Evolutionary conservation across 1,140 invertebrate genomes (phyloP), one percentile per base, ranked within the genome.

Genomic region (Zophobas morio): DNA sequence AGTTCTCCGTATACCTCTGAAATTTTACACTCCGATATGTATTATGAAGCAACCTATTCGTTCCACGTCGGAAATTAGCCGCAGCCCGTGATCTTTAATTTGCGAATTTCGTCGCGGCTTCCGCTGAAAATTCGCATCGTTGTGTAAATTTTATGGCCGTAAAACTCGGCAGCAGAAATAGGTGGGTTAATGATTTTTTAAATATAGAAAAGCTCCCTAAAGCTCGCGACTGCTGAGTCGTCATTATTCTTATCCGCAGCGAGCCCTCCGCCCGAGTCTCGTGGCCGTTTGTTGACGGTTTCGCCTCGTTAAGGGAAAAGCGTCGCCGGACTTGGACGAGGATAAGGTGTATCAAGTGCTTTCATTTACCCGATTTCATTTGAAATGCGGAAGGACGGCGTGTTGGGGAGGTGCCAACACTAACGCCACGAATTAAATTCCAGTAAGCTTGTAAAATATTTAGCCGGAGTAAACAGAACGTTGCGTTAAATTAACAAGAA

Each of bases 401-500:
- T 60, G 40, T 66, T 42, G 60, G 60, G 20, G 60, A 66, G 60
- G 60, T 66, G 60, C 8, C 60, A 66, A 42, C 20, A 20, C 60
- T n/a, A 66, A 66, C 60, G 42, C 37, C 60, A 42, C 60, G 60
- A 66, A 66, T 66, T 66, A 66, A 66, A 66, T 66, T 66, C 60
- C 60, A 66, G 60, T 66, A 42, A 66, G 6, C 60, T 66, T 66
- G 60, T 46, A 66, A 66, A 66, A 66, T 66, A 66, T 66, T 66
- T 66, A 42, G 60, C 60, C 39, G 39, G 39, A 37, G 60, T 66
- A 66, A 66, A 66, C 60, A 66, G 60, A 53, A 39, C 54, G n/a
- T 73, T 73, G 49, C 51, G 54, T 42, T 54, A 73, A 56, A 73
- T 73, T 73, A 73, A 73, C 71, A 42, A 73, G 71, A 53, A 42